Conservation (phyloP, 2,113 vertebrate genomes). For the Hypanus sabinus region DNA sequence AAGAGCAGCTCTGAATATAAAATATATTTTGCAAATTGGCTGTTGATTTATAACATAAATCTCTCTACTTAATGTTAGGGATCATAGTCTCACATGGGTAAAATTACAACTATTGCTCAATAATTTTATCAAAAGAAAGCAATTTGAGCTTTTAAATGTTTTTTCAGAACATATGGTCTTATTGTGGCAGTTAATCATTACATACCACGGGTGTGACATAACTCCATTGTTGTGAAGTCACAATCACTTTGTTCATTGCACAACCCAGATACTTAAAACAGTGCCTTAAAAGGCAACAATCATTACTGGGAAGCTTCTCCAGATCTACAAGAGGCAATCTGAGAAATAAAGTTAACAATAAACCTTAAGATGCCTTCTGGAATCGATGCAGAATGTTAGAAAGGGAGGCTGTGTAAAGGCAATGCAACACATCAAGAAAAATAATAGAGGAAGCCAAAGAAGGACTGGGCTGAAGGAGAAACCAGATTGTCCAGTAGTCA, state of each 20-base stretch:
- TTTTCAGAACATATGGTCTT: neutral
- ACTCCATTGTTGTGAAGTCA: conserved; percentile 10
- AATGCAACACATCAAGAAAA: neutral
- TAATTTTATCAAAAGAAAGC: neutral
- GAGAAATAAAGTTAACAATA: neutral
- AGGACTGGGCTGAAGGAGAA: neutral
- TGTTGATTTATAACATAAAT: neutral
- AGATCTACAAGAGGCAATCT: neutral
- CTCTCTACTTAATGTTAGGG: neutral
- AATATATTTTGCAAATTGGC: neutral
- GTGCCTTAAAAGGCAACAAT: neutral
- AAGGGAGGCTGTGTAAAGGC: neutral
- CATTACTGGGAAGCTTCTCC: conserved; percentile 6
- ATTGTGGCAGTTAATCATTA: neutral
- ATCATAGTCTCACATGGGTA: neutral
- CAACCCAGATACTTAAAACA: neutral
- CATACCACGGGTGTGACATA: neutral
- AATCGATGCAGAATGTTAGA: neutral
- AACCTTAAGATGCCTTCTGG: neutral
- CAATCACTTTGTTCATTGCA: neutral
- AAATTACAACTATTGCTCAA: neutral
- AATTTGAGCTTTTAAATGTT: neutral
- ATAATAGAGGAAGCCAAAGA: too few relatives aligned
- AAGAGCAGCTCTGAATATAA: neutral
- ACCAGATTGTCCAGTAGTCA: conserved; percentile 42